Evolutionary conservation across 1,140 invertebrate species (phyloP).

Genomic region (Tetramorium alpestre): DNA sequence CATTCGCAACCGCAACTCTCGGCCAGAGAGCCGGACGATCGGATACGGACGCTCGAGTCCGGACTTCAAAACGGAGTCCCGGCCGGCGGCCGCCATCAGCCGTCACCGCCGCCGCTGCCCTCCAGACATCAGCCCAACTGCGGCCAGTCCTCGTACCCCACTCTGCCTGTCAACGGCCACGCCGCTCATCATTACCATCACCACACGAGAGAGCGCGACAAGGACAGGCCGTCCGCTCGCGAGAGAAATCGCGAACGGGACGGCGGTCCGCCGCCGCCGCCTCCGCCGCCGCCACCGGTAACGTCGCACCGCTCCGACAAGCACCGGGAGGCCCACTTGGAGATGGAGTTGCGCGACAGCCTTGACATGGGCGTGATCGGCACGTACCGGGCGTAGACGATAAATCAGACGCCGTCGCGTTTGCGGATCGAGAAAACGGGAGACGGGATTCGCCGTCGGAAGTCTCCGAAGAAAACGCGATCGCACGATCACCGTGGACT

Average conservation of each 20-base stretch:
- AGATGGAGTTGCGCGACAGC: conserved; percentile 74
- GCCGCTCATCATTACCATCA: conserved; percentile 78
- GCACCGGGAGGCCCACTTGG: conserved; percentile 69
- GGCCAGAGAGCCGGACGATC: conserved; percentile 47
- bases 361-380: conserved; percentile 71
- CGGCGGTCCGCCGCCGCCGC: conserved; percentile 25
- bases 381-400: conserved; percentile 75
- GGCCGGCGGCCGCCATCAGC: conserved; percentile 53
- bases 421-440: background rate
- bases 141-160: conserved; percentile 78
- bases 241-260: conserved; percentile 70
- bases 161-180: conserved; percentile 79
- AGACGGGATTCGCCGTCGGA: background rate
- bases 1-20: conserved; percentile 66
- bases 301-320: conserved; percentile 68
- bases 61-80: conserved; percentile 69
- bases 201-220: conserved; percentile 66
- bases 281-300: conserved; percentile 28
- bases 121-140: conserved; percentile 75
- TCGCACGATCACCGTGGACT: background rate
- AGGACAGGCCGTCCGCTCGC: conserved; percentile 62
- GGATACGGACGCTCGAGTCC: conserved; percentile 63
- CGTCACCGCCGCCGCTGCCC: conserved; percentile 71
- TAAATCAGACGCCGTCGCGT: background rate
- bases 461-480: background rate